phyloP scores from a whole-genome alignment of 2,888 invertebrate genomes.

The Saturnia japonica region DNA sequence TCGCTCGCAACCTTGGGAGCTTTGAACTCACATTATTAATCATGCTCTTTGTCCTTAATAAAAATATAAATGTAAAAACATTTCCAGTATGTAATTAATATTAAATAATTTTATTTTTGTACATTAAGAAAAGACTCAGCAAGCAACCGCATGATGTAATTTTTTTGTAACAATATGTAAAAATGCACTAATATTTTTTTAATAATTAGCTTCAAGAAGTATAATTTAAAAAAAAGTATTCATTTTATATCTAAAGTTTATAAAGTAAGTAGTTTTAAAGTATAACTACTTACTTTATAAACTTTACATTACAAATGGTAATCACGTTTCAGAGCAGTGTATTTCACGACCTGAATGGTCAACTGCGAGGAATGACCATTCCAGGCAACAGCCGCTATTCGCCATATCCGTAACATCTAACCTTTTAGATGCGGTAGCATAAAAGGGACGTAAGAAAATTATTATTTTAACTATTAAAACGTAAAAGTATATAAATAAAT shows the following conservation, averaged over 20 bases:
- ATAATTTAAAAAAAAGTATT: neutral
- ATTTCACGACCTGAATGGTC: constrained; percentile 62
- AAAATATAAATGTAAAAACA: constrained; percentile 26
- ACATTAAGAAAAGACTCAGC: neutral
- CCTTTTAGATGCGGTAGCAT: constrained; percentile 59
- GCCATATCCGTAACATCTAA: constrained; percentile 59
- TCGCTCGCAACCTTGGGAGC: constrained; percentile 57
- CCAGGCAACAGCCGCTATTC: constrained; percentile 46
- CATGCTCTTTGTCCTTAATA: constrained; percentile 49
- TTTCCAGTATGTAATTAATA: constrained; percentile 15
- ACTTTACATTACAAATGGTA: no score
- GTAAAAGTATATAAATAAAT: neutral
- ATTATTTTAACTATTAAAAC: constrained; percentile 34
- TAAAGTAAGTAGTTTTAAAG: constrained; percentile 31
- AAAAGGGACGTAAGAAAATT: constrained; percentile 65
- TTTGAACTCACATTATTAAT: constrained; percentile 68
- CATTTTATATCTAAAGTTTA: constrained; percentile 15
- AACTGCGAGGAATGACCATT: constrained; percentile 56
- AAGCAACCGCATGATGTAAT: no score
- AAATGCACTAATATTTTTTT: no score
- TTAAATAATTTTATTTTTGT: neutral
- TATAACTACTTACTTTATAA: no score
- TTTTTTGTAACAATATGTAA: no score
- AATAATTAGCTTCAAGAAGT: no score
- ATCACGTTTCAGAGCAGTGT: constrained; percentile 50